Base-by-base conservation (phyloP, 2,797 vertebrate species). In the Sebastes reedi region DNA sequence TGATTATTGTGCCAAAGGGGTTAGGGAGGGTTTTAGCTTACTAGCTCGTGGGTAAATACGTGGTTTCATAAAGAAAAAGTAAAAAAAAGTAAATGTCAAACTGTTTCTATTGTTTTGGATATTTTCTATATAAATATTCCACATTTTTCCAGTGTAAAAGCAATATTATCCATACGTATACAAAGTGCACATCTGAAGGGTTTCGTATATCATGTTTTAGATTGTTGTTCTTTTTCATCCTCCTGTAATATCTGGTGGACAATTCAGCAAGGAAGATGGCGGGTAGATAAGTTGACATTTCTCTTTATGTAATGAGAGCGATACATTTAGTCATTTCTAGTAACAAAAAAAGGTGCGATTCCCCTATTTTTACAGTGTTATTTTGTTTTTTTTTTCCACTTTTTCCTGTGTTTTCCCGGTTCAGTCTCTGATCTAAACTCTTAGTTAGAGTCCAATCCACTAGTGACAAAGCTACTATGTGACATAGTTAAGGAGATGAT, bases 1-100 rank as follows among this genome's bases (percentile, higher is more conserved):
- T 92, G 80, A 93, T 88, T 92, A 91, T 92, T 94, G 95, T 96
- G 94, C 95, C 95, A 96, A 96, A 96, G 88, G 90, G 91, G 89
- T 83, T 50, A 62, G 85, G 87, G 87, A 65, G 86, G 88, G 82
- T 87, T 64, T 90, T 90, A 87, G 80, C 79, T 90, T 88, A 85
- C 55, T 89, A 88, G 87, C 74, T 89, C 74, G 91, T 91, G 89
- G 91, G 84, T 88, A 80, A 86, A 79, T 90, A 79, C 42, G 81
- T 93, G 91, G 85, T 94, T 96, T 94, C 86, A 81, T 92, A 90
- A 83, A 85, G 83, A 90, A 86, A 86, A 87, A 76, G 77, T 56
- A 76, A 74, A 82, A 88, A 91, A 81, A 85, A 77, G 59, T 92
- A 80, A 90, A 92, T 91, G 88, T 93, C 83, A 91, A 92, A 90